Conservation (phyloP, 2,797 vertebrate species). For the Anas acuta region DNA sequence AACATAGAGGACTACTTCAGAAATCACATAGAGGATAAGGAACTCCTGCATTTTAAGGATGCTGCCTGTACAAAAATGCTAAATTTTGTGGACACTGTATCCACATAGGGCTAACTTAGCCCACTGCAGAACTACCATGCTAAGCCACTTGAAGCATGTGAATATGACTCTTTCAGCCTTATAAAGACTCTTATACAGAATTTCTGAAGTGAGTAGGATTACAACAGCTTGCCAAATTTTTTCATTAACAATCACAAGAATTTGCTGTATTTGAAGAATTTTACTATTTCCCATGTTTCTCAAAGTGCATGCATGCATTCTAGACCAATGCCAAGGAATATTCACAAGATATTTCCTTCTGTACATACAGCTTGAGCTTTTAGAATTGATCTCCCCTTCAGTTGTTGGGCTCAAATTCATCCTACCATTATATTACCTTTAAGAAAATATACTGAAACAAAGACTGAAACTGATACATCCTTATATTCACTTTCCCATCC, state of each 20-base stretch:
- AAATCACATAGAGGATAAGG: constrained; percentile 17
- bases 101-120: not conserved
- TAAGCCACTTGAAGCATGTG: not conserved
- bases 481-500: not conserved
- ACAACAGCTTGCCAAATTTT: not conserved
- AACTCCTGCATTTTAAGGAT: not conserved
- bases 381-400: not conserved
- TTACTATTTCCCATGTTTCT: not conserved
- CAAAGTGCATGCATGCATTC: not conserved
- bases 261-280: not conserved
- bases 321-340: not conserved
- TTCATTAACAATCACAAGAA: not conserved
- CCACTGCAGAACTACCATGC: not conserved
- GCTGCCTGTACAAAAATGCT: not conserved
- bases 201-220: not conserved
- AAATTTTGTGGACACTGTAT: constrained; percentile 13
- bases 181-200: not conserved
- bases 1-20: not conserved
- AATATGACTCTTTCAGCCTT: not conserved
- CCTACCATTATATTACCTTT: not conserved
- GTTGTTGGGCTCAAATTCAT: not conserved
- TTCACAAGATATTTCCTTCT: not conserved
- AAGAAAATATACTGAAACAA: not conserved
- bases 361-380: not conserved
- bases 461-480: not conserved